These are phyloP conservation scores for Labeo catla DNA, from an alignment of 2,113 vertebrate genomes.

Conservation along the genomic window DNA sequence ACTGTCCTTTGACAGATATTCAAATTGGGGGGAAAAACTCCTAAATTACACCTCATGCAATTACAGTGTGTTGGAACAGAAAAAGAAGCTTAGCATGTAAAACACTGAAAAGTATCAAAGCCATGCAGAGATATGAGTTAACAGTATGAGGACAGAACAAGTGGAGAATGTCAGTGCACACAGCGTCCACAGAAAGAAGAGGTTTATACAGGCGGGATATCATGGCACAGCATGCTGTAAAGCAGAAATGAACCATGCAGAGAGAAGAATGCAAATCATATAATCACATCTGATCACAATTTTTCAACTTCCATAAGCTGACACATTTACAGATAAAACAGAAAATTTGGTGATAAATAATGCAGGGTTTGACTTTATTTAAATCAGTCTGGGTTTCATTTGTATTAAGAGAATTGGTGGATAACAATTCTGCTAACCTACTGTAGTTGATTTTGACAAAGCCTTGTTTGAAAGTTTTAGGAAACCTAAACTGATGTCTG, in stretches of 20 bases:
- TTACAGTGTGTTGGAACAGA: not conserved
- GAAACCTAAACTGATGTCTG: no score
- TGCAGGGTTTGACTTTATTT: not conserved
- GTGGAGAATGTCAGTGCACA: constrained; percentile 13
- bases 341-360: not conserved
- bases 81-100: constrained; percentile 6
- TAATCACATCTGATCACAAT: not conserved
- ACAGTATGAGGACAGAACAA: not conserved
- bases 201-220: not conserved
- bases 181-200: not conserved
- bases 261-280: not conserved
- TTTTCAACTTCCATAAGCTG: not conserved
- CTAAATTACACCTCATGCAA: constrained; percentile 28
- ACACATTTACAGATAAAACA: not conserved
- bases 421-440: not conserved
- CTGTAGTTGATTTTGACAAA: no score
- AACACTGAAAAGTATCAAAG: not conserved
- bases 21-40: not conserved
- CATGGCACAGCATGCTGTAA: not conserved
- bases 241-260: not conserved
- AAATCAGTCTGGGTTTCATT: not conserved
- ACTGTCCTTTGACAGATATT: constrained; percentile 20
- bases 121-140: not conserved
- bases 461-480: no score
- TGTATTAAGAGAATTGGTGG: not conserved